A percentile compares a stretch with the other conserved stretches of the same genome.
Evolutionary conservation across 37 sponge, comb jelly and placozoan genomes (phyloP).

Genomic region (Cladorhizidae sp.): DNA sequence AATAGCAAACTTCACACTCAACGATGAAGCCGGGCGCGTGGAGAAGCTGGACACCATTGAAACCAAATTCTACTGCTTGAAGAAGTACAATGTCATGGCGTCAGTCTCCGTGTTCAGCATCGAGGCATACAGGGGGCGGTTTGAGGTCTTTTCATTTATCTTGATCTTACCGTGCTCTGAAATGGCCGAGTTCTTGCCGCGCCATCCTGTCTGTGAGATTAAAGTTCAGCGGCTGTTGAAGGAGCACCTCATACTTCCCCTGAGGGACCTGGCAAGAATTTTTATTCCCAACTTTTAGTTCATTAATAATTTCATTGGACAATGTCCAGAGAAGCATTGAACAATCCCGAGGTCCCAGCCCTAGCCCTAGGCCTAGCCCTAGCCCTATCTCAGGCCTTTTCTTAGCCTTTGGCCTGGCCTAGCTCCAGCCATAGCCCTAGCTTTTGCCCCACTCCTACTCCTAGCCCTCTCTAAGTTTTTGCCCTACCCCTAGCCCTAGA

Average conservation of each 20-base stretch:
- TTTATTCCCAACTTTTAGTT: background rate
- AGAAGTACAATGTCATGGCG: slow-evolving; percentile 49
- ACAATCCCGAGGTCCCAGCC: no score
- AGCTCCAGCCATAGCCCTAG: no score
- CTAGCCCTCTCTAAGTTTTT: no score
- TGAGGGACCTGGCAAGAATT: slow-evolving; percentile 13
- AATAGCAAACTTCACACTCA: slow-evolving; percentile 60
- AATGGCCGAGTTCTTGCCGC: slow-evolving; percentile 49
- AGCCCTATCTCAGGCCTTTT: no score
- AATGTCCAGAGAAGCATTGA: no score
- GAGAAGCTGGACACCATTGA: slow-evolving; percentile 55
- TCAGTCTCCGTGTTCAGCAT: slow-evolving; percentile 31
- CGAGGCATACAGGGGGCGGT: slow-evolving; percentile 22
- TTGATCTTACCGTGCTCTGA: slow-evolving; percentile 63
- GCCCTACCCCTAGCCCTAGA: no score
- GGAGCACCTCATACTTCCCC: slow-evolving; percentile 30
- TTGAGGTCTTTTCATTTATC: slow-evolving; percentile 71
- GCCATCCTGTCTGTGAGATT: slow-evolving; percentile 54
- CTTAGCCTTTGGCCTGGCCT: no score
- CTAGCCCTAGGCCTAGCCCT: no score
- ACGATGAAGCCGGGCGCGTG: slow-evolving; percentile 62
- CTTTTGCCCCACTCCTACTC: no score
- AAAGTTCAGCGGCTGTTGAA: slow-evolving; percentile 34
- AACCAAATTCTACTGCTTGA: slow-evolving; percentile 60
- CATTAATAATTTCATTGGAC: background rate